phyloP scores from a whole-genome alignment of 1,140 invertebrate genomes.

The Drosophila guanche region DNA sequence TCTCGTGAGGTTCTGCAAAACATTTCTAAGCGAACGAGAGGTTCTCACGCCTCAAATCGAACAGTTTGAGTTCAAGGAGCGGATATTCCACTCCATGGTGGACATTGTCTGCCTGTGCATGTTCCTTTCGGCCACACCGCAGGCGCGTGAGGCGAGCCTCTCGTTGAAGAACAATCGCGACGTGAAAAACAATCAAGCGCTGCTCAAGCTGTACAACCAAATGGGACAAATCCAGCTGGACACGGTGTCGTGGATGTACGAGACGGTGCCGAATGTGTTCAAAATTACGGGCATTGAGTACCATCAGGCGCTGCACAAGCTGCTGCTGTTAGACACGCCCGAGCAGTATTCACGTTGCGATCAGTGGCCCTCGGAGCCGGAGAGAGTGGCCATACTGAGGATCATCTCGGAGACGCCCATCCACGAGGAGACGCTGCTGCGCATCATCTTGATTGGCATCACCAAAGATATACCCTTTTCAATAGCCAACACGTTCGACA shows the following conservation, averaged over 20 bases:
- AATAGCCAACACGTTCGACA: conserved; percentile 92
- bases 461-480: conserved; percentile 93
- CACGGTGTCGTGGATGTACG: conserved; percentile 93
- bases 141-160: conserved; percentile 88
- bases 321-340: conserved; percentile 92
- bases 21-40: conserved; percentile 87
- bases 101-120: conserved; percentile 94
- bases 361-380: conserved; percentile 96
- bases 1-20: conserved; percentile 88
- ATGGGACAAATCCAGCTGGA: conserved; percentile 92
- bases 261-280: conserved; percentile 90
- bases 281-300: conserved; percentile 90
- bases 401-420: conserved; percentile 94
- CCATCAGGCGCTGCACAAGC: conserved; percentile 92
- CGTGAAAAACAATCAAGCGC: conserved; percentile 65
- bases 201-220: conserved; percentile 88
- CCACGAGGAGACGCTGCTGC: conserved; percentile 91
- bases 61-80: conserved; percentile 89
- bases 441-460: conserved; percentile 92
- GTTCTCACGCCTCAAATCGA: conserved; percentile 84
- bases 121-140: conserved; percentile 90
- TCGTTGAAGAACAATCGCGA: conserved; percentile 74
- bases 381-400: conserved; percentile 90
- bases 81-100: conserved; percentile 92
- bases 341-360: conserved; percentile 96